A percentile compares a stretch with the other conserved stretches of the same genome.
Conservation (phyloP, 2,797 vertebrate genomes). For the Oophaga sylvatica region DNA sequence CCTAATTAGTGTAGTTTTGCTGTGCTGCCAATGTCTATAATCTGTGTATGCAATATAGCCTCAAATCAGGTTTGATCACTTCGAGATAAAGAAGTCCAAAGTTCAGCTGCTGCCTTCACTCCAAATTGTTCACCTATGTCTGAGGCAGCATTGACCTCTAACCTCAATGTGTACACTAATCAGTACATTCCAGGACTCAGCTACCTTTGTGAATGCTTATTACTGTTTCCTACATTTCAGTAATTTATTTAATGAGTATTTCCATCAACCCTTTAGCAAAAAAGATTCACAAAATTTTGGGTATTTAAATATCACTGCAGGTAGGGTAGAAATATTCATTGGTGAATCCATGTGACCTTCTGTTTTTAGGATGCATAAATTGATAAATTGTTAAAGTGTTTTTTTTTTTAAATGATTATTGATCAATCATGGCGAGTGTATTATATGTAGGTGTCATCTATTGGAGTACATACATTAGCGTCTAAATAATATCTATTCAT, state of each 20-base stretch:
- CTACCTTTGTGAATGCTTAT: not conserved
- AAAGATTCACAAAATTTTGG: not conserved
- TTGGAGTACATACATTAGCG: no score
- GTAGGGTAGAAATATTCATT: not conserved
- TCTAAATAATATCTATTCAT: no score
- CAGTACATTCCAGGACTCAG: not conserved
- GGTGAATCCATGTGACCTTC: not conserved
- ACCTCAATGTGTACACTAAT: not conserved
- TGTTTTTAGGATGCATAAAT: no score
- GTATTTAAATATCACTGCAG: not conserved
- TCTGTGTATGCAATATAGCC: not conserved
- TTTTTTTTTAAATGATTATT: no score
- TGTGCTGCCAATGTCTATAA: no score
- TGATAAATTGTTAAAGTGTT: no score
- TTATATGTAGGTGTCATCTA: no score
- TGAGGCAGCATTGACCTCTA: conserved; percentile 15
- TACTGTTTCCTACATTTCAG: not conserved
- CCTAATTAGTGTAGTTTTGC: no score
- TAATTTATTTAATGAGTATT: not conserved
- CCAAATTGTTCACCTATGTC: not conserved
- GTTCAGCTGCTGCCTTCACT: conserved; percentile 19
- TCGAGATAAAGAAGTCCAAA: not conserved
- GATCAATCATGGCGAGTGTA: no score
- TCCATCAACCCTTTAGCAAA: not conserved
- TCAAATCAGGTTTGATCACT: no score